Percentiles rank a stretch among this genome's conserved stretches.
phyloP scores from a whole-genome alignment of 2,113 vertebrate genomes.

The Symphodus melops region DNA sequence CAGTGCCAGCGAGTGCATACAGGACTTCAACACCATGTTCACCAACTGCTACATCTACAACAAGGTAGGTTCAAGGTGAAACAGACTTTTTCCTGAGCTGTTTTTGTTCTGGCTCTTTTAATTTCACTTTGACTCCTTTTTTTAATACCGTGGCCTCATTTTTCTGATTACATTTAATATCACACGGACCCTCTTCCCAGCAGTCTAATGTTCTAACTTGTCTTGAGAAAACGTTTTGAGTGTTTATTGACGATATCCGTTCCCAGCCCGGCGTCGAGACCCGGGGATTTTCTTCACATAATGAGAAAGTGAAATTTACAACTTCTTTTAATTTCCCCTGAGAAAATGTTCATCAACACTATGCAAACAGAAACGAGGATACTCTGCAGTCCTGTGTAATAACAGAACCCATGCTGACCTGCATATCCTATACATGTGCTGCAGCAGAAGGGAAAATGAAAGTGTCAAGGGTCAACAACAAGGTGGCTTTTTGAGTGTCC shows the following conservation, averaged over 20 bases:
- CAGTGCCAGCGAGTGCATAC: conserved; percentile 93
- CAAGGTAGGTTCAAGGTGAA: conserved; percentile 83
- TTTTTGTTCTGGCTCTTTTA: background rate
- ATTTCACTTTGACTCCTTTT: background rate
- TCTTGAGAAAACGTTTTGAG: background rate
- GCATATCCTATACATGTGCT: background rate
- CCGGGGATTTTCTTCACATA: background rate
- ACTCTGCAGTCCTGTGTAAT: background rate
- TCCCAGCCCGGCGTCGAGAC: too few relatives aligned
- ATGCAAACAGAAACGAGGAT: background rate
- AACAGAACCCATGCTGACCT: conserved; percentile 8
- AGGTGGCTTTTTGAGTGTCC: background rate
- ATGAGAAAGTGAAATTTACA: background rate
- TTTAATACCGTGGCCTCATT: rapidly evolving
- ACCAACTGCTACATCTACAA: conserved; percentile 99
- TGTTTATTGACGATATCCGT: background rate
- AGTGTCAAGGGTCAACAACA: background rate
- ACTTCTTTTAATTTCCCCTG: background rate
- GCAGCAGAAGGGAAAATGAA: background rate
- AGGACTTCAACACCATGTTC: conserved; percentile 98
- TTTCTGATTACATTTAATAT: background rate
- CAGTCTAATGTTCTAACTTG: background rate
- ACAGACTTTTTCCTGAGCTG: background rate
- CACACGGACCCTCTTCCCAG: too few relatives aligned
- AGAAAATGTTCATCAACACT: background rate